A percentile compares a stretch with the other conserved stretches of the same genome.
These are phyloP conservation scores for Capreolus pygargus DNA, from an alignment of 2,113 vertebrate species.

Conservation along the genomic window DNA sequence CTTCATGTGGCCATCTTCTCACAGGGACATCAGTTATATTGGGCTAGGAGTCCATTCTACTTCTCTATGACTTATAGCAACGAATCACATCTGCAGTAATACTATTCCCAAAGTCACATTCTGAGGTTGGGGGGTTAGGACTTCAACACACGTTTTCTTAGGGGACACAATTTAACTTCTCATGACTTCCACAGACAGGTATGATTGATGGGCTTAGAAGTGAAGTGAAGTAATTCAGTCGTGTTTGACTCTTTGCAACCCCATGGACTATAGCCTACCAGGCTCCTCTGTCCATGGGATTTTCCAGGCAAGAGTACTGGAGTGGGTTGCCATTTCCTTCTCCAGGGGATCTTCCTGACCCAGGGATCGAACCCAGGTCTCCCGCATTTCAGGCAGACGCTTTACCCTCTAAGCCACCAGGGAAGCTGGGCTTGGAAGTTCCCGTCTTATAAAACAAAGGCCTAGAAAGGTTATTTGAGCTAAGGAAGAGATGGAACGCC, in stretches of 20 bases:
- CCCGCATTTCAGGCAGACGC: too few relatives aligned
- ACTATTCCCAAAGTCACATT: not conserved
- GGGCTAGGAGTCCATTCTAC: not conserved
- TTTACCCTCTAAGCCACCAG: too few relatives aligned
- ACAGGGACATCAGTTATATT: not conserved
- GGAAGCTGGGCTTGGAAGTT: not conserved
- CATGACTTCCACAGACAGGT: not conserved
- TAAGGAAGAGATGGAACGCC: not conserved
- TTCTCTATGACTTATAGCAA: not conserved
- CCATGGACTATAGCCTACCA: too few relatives aligned
- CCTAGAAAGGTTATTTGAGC: not conserved
- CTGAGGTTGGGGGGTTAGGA: not conserved
- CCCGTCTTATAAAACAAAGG: not conserved
- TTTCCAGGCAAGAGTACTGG: too few relatives aligned
- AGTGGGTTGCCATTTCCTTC: too few relatives aligned
- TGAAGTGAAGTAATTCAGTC: too few relatives aligned
- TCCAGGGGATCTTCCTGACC: too few relatives aligned
- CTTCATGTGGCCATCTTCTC: not conserved
- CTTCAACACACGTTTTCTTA: not conserved
- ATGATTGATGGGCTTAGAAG: not conserved
- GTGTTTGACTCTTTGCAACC: too few relatives aligned
- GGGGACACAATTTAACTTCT: not conserved
- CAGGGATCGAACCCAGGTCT: too few relatives aligned
- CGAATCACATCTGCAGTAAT: not conserved
- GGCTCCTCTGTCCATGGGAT: too few relatives aligned